Evolutionary conservation across 2,888 invertebrate genomes (phyloP).

Genomic region (Escarpia spicata): DNA sequence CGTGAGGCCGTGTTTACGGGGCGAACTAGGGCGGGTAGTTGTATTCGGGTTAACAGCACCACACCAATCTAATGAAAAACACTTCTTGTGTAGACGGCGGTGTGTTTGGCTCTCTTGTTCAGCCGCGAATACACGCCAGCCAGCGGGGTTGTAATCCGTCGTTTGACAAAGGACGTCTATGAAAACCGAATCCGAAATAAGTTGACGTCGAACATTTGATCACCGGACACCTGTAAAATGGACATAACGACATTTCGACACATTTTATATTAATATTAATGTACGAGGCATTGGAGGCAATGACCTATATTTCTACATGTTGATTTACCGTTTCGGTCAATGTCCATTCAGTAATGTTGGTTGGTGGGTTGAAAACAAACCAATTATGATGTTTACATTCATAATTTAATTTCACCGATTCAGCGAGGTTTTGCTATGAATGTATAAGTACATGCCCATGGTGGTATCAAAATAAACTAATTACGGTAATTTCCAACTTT

Average conservation of each 20-base stretch:
- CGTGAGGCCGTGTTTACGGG: background rate
- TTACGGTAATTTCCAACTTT: too few species aligned
- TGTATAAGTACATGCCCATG: too few species aligned
- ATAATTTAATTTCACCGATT: too few species aligned
- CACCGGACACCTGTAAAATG: background rate
- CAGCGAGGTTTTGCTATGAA: too few species aligned
- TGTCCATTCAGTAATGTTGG: background rate
- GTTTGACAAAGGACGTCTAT: too few species aligned
- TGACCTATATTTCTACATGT: background rate
- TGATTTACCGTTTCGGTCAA: background rate
- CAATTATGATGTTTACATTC: background rate
- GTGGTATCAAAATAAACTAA: too few species aligned
- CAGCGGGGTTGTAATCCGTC: background rate
- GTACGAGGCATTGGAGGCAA: background rate
- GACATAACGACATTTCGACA: background rate
- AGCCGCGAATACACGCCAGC: background rate
- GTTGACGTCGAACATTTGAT: background rate
- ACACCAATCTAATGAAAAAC: background rate
- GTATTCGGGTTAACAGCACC: background rate
- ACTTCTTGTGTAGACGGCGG: background rate
- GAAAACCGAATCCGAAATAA: too few species aligned
- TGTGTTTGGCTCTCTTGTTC: background rate
- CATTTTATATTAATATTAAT: background rate
- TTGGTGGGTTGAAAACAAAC: background rate
- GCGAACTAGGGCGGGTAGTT: background rate